phyloP scores from a whole-genome alignment of 2,113 vertebrate species.

The Acanthisitta chloris region DNA sequence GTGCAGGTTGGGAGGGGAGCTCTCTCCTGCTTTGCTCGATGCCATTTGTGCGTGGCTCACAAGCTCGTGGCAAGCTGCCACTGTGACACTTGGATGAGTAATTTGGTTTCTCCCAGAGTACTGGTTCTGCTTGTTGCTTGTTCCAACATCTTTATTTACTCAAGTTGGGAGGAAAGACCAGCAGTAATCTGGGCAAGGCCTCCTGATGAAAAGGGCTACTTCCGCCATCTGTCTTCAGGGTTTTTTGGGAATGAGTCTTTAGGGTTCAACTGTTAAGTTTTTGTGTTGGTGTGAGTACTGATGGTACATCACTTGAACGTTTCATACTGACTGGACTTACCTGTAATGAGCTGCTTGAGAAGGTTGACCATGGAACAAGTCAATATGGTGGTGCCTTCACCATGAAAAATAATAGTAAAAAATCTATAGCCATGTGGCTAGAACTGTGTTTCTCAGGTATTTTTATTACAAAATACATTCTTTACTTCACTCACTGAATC shows the following conservation, averaged over 20 bases:
- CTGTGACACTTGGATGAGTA: neutral
- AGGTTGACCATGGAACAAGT: neutral
- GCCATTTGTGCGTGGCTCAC: neutral
- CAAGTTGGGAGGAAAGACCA: neutral
- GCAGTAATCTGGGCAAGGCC: neutral
- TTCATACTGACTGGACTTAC: neutral
- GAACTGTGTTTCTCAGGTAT: neutral
- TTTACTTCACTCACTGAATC: neutral
- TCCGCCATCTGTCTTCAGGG: neutral
- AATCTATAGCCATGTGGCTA: neutral
- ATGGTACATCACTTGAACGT: neutral
- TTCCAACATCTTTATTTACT: constrained; percentile 21
- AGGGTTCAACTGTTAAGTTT: neutral
- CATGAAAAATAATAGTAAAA: neutral
- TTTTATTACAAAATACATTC: neutral
- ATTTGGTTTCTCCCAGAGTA: neutral
- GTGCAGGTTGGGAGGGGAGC: neutral
- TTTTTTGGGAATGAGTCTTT: neutral
- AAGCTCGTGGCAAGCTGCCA: neutral
- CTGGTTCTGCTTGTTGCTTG: neutral
- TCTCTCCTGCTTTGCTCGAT: neutral
- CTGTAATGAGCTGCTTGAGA: neutral
- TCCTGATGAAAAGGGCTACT: neutral
- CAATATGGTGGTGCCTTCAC: neutral
- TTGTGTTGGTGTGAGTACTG: neutral